Evolutionary conservation across 2,113 vertebrate species (phyloP).

Genomic region (Spea bombifrons): DNA sequence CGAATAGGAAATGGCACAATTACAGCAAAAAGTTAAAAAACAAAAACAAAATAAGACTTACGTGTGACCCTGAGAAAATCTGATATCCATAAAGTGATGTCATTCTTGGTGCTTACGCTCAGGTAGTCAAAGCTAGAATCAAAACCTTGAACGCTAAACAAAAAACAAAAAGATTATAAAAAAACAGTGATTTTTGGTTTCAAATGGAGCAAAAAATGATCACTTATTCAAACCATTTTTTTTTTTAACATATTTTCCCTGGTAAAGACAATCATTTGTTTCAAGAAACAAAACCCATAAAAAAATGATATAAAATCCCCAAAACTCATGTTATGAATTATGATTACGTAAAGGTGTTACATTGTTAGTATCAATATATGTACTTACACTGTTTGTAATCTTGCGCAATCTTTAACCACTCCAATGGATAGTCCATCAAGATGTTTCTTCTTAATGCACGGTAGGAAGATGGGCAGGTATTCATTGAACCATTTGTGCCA

Average conservation of each 20-base stretch:
- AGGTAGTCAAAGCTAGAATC: constrained; percentile 43
- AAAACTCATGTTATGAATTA: no score
- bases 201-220: neutral
- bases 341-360: no score
- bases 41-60: constrained; percentile 12
- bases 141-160: constrained; percentile 48
- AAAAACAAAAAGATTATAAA: neutral
- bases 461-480: constrained; percentile 32
- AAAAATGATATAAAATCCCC: no score
- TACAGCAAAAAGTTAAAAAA: neutral
- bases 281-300: no score
- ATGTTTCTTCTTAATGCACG: constrained; percentile 30
- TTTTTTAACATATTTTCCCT: no score
- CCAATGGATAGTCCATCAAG: constrained; percentile 30
- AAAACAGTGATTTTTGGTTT: neutral
- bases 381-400: constrained; percentile 44
- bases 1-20: no score
- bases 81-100: constrained; percentile 47
- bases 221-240: no score
- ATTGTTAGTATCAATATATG: neutral
- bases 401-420: constrained; percentile 25
- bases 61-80: neutral
- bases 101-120: constrained; percentile 24
- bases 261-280: no score
- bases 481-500: constrained; percentile 35